Percentiles rank a stretch among this genome's conserved stretches.
These are phyloP conservation scores for Eupithecia exiguata DNA, from an alignment of 2,888 invertebrate genomes.

Conservation along the genomic window DNA sequence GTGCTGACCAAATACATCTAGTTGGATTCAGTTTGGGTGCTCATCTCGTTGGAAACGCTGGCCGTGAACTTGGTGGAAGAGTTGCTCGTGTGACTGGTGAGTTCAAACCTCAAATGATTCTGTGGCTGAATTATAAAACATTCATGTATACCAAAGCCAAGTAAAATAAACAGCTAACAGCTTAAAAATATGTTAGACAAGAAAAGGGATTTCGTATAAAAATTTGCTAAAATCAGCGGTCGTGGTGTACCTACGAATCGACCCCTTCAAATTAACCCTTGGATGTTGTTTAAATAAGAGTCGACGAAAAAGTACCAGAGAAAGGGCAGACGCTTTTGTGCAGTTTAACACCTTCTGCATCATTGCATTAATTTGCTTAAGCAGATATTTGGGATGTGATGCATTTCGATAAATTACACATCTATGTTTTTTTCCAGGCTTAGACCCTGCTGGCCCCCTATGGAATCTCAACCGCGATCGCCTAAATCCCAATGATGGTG, in stretches of 20 bases:
- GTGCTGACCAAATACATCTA: slow-evolving; percentile 54
- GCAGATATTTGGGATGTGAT: background rate
- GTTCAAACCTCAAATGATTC: slow-evolving; percentile 8
- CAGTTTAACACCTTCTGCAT: background rate
- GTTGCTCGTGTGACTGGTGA: slow-evolving; percentile 61
- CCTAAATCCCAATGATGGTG: slow-evolving; percentile 61
- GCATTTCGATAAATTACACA: background rate
- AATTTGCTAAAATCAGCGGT: no score
- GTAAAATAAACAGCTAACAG: no score
- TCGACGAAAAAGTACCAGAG: no score
- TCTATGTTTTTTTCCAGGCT: slow-evolving; percentile 48
- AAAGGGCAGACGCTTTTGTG: background rate
- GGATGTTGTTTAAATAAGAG: no score
- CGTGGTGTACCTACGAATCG: no score
- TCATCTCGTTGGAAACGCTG: slow-evolving; percentile 62
- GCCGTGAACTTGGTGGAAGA: slow-evolving; percentile 53
- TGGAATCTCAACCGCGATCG: slow-evolving; percentile 59
- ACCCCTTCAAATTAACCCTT: no score
- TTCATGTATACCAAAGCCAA: no score
- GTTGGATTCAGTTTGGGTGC: slow-evolving; percentile 66
- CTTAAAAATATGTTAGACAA: no score
- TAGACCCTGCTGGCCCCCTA: slow-evolving; percentile 70
- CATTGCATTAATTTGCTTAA: background rate
- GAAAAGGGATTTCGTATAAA: no score
- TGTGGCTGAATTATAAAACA: background rate